These are phyloP conservation scores for Anguilla pacifica DNA, from an alignment of 2,797 vertebrate species.

Conservation along the genomic window DNA sequence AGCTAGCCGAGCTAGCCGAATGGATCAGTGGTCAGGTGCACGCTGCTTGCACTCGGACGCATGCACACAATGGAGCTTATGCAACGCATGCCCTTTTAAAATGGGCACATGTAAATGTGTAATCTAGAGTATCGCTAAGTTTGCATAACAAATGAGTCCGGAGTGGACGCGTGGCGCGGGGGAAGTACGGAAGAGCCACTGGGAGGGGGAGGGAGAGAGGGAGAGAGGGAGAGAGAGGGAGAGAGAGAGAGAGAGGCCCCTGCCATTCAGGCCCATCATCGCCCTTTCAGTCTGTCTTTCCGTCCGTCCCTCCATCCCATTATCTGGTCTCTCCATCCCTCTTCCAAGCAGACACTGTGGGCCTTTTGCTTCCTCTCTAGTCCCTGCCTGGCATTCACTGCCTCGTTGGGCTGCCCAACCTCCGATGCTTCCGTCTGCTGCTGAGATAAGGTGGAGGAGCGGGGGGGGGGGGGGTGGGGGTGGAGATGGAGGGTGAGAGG, in stretches of 20 bases:
- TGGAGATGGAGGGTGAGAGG: conserved; percentile 33
- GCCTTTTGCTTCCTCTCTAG: not conserved
- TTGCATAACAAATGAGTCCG: conserved; percentile 67
- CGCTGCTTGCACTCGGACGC: conserved; percentile 35
- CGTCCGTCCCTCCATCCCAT: not conserved
- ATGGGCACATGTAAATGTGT: conserved; percentile 63
- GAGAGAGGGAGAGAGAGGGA: not conserved
- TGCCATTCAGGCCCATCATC: not conserved
- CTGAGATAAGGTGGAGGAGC: not conserved
- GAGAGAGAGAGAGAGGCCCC: not conserved
- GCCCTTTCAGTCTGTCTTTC: not conserved
- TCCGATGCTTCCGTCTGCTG: not conserved
- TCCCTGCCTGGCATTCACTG: not conserved
- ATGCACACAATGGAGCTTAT: conserved; percentile 42
- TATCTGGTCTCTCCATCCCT: not conserved
- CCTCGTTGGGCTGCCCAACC: not conserved
- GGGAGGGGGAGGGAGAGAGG: not conserved
- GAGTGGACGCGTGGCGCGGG: not conserved
- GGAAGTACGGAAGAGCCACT: not conserved
- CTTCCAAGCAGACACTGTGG: not conserved
- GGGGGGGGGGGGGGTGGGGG: not conserved
- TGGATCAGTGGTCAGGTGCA: conserved; percentile 35
- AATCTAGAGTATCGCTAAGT: conserved; percentile 56
- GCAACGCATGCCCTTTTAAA: conserved; percentile 50
- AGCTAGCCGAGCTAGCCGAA: conserved; percentile 4